Evolutionary conservation across 2,113 vertebrate genomes (phyloP).

Genomic region (Fregata magnificens): DNA sequence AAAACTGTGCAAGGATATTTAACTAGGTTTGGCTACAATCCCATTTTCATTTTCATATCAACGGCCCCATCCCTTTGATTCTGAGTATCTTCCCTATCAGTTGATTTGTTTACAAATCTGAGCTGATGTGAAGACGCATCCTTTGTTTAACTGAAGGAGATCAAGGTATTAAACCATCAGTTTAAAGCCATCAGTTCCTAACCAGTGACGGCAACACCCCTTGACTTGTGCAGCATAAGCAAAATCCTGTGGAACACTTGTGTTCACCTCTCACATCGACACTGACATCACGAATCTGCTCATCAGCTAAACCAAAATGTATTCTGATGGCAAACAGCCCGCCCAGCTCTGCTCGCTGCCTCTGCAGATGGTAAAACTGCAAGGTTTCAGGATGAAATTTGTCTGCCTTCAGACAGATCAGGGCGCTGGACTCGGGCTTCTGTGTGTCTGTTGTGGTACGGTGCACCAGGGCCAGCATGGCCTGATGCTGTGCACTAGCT

Average conservation of each 20-base stretch:
- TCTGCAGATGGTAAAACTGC: constrained; percentile 64
- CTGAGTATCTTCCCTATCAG: constrained; percentile 23
- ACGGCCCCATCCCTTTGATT: not conserved
- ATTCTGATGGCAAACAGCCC: constrained; percentile 63
- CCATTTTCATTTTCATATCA: not conserved
- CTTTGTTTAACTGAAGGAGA: constrained; percentile 50
- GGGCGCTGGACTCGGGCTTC: not conserved
- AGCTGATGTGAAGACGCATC: constrained; percentile 34
- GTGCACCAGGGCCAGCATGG: not conserved
- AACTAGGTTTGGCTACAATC: not conserved
- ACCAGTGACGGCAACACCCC: constrained; percentile 31
- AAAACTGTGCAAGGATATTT: not conserved
- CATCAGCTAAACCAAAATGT: constrained; percentile 50
- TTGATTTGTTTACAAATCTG: constrained; percentile 58
- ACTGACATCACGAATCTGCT: constrained; percentile 55
- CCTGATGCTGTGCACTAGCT: not conserved
- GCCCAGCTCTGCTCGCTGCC: constrained; percentile 36
- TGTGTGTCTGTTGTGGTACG: not conserved
- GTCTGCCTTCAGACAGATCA: constrained; percentile 40
- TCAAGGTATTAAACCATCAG: constrained; percentile 53
- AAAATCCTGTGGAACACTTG: constrained; percentile 30
- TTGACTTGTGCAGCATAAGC: constrained; percentile 52
- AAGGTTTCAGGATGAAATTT: constrained; percentile 59
- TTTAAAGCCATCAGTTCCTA: constrained; percentile 58
- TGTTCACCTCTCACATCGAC: constrained; percentile 57